Evolutionary conservation across 92 coral and sea anemone species (phyloP).

Genomic region (Umimayanthus chanpuru): DNA sequence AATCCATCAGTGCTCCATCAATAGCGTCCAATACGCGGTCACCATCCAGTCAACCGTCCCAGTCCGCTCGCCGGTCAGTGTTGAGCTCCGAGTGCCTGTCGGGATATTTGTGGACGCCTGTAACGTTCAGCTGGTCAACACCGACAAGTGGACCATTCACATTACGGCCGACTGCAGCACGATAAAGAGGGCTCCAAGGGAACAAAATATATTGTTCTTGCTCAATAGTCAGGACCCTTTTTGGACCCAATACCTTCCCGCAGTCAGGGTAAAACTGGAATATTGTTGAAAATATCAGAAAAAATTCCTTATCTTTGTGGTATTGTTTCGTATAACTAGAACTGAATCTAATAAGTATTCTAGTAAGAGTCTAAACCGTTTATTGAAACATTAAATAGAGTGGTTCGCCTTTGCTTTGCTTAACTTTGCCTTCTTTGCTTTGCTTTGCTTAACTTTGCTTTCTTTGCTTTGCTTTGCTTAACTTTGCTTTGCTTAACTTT

Average conservation of each 20-base stretch:
- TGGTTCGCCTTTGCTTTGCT: too few relatives aligned
- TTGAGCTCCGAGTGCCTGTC: slow-evolving; percentile 22
- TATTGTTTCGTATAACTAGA: too few relatives aligned
- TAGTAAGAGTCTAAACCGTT: too few relatives aligned
- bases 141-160: slow-evolving; percentile 29
- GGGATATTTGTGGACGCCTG: slow-evolving; percentile 33
- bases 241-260: slow-evolving; percentile 24
- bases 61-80: slow-evolving; percentile 28
- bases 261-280: slow-evolving; percentile 19
- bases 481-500: too few relatives aligned
- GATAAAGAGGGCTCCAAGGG: slow-evolving; percentile 6
- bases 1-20: slow-evolving; percentile 22
- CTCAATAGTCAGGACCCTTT: slow-evolving; percentile 22
- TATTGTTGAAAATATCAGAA: neutral
- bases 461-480: too few relatives aligned
- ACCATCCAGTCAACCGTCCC: slow-evolving; percentile 37
- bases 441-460: too few relatives aligned
- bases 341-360: too few relatives aligned
- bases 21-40: neutral
- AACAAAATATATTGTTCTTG: neutral
- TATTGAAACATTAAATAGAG: too few relatives aligned
- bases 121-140: slow-evolving; percentile 27
- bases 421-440: too few relatives aligned
- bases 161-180: slow-evolving; percentile 29
- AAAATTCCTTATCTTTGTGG: neutral